Base-by-base conservation (phyloP, 1,140 invertebrate species). In the Bombus terrestris region DNA sequence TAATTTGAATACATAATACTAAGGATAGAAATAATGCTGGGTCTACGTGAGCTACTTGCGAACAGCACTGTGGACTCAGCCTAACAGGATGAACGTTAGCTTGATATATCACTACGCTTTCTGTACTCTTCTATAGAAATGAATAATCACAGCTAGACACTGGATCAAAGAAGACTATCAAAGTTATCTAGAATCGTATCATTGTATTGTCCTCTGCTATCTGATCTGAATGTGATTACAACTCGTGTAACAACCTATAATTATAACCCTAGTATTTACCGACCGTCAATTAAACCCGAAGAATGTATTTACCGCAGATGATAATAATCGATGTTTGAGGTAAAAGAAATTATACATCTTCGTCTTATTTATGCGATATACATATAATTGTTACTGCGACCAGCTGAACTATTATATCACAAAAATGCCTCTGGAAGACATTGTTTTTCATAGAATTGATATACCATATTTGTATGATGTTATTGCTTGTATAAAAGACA, bases 251-350 rank as follows among this genome's bases (percentile, higher is more conserved):
- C 59, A 76, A 75, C 59, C 25, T 84, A 71, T 76, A 4, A 76
- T 76, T 89, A 37, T 82, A 81, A 64, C 13, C 37, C 28, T 66
- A 35, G 13, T 53, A 71, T 86, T 83, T 68, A 64, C 59, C n/a
- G 41, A 78, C 68, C 47, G 88, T 88, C 86, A 82, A 89, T 88
- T 89, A 89, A 86, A 77, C 18, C 43, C 62, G 28, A 80, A 39
- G 43, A 75, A 41, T 5, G 32, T 75, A 68, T 71, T 76, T 85
- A 74, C 25, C 77, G 47, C 32, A 41, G 15, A 88, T 41, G 37
- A 62, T 73, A 66, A 72, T 62, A 88, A 43, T 89, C 12, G 68
- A 81, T 86, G 84, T 84, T 47, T 18, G 43, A 62, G 39, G 35
- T 69, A 47, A 53, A 72, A 4, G 39, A 43, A 71, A 35, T 62